Conservation (phyloP, 2,797 vertebrate species). For the Ambastaia sidthimunki region DNA sequence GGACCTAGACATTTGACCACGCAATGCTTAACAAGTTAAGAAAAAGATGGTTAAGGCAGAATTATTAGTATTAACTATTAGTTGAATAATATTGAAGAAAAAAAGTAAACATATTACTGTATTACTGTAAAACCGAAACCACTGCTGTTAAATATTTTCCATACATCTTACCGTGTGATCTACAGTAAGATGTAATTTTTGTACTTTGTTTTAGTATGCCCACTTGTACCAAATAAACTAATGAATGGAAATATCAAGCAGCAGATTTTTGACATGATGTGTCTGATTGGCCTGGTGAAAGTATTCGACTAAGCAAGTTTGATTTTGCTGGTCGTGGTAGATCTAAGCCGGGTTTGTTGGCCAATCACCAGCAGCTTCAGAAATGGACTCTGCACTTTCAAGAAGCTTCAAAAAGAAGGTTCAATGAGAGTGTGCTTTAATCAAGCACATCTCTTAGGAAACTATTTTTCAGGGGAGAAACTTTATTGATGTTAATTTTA, state of each 20-base stretch:
- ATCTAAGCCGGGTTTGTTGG: constrained; percentile 47
- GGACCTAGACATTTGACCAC: neutral
- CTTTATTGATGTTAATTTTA: constrained; percentile 53
- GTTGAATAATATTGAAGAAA: neutral
- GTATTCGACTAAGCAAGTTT: constrained; percentile 29
- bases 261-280: constrained; percentile 52
- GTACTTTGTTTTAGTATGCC: neutral
- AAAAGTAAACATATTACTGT: neutral
- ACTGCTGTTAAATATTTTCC: neutral
- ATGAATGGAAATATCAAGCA: constrained; percentile 52
- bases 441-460: constrained; percentile 54
- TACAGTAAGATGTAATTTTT: neutral
- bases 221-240: neutral
- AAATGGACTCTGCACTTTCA: constrained; percentile 67
- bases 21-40: neutral
- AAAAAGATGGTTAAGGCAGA: neutral
- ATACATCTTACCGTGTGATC: neutral
- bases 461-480: constrained; percentile 53
- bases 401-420: constrained; percentile 62
- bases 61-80: neutral
- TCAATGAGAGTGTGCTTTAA: constrained; percentile 57
- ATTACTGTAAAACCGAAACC: too few relatives aligned
- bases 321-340: constrained; percentile 42
- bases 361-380: constrained; percentile 63
- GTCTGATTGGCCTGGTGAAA: constrained; percentile 44